phyloP scores from a whole-genome alignment of 2,113 vertebrate species.

The Engystomops pustulosus region DNA sequence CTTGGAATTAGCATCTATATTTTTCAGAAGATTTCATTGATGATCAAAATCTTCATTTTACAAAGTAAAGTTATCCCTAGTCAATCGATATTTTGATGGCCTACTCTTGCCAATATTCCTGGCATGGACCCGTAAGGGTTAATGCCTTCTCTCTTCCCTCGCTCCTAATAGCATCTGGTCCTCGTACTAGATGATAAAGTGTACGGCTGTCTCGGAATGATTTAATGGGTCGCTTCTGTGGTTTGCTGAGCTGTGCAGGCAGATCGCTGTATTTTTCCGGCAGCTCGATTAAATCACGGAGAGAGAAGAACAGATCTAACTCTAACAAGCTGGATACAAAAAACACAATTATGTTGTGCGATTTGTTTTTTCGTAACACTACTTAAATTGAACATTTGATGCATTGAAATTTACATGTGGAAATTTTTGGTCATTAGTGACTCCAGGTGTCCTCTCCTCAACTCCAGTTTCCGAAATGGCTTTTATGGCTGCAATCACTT shows the following conservation, averaged over 20 bases:
- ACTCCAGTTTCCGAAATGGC: slow-evolving; percentile 3
- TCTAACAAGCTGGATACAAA: slow-evolving; percentile 25
- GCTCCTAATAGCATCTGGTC: slow-evolving; percentile 43
- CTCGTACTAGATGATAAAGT: slow-evolving; percentile 39
- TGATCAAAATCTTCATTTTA: neutral
- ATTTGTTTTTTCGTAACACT: neutral
- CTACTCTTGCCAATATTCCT: neutral
- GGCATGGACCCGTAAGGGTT: neutral
- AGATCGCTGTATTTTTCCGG: slow-evolving; percentile 35
- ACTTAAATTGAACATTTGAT: neutral
- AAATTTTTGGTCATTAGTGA: slow-evolving; percentile 13
- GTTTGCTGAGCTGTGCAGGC: slow-evolving; percentile 54
- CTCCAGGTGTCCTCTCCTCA: slow-evolving; percentile 2
- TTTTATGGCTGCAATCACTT: slow-evolving; percentile 10
- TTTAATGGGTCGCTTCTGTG: slow-evolving; percentile 50
- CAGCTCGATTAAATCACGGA: slow-evolving; percentile 46
- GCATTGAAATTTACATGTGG: neutral
- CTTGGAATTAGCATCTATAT: neutral
- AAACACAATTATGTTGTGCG: neutral
- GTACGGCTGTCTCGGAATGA: slow-evolving; percentile 39
- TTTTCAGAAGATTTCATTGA: neutral
- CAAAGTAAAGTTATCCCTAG: neutral
- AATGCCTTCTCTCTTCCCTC: slow-evolving; percentile 13
- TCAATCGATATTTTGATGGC: neutral
- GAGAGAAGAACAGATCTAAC: slow-evolving; percentile 13